Evolutionary conservation across 1,140 invertebrate genomes (phyloP).

Genomic region (Vanessa tameamea): DNA sequence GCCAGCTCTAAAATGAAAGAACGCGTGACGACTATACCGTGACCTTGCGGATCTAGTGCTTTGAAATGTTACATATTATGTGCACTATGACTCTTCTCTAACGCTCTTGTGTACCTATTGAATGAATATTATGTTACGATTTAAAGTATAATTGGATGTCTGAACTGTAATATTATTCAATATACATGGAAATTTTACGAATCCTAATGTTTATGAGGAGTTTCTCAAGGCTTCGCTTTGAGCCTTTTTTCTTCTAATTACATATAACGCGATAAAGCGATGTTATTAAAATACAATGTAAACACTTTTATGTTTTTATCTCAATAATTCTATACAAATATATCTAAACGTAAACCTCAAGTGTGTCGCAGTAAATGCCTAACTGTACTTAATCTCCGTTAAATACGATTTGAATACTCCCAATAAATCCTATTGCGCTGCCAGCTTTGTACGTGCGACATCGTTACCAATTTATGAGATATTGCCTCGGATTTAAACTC

Average conservation of each 20-base stretch:
- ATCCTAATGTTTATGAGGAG: not conserved
- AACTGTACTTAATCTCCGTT: slow-evolving; percentile 39
- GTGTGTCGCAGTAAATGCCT: slow-evolving; percentile 31
- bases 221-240: slow-evolving; percentile 11
- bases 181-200: too few relatives aligned
- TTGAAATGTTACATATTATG: slow-evolving; percentile 28
- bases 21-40: slow-evolving; percentile 48
- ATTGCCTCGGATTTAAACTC: slow-evolving; percentile 34
- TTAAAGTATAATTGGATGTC: too few relatives aligned
- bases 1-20: slow-evolving; percentile 40
- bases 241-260: slow-evolving; percentile 13
- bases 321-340: slow-evolving; percentile 14
- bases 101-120: not conserved
- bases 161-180: too few relatives aligned
- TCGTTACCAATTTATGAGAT: slow-evolving; percentile 38
- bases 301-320: slow-evolving; percentile 26
- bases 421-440: slow-evolving; percentile 32
- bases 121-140: not conserved
- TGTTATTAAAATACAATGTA: slow-evolving; percentile 12
- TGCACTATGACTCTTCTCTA: slow-evolving; percentile 8
- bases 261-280: not conserved
- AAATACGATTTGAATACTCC: slow-evolving; percentile 38
- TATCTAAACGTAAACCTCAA: slow-evolving; percentile 31
- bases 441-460: slow-evolving; percentile 35
- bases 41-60: slow-evolving; percentile 42